Base-by-base conservation (phyloP, 2,888 invertebrate species). In the Quadriops clusia region DNA sequence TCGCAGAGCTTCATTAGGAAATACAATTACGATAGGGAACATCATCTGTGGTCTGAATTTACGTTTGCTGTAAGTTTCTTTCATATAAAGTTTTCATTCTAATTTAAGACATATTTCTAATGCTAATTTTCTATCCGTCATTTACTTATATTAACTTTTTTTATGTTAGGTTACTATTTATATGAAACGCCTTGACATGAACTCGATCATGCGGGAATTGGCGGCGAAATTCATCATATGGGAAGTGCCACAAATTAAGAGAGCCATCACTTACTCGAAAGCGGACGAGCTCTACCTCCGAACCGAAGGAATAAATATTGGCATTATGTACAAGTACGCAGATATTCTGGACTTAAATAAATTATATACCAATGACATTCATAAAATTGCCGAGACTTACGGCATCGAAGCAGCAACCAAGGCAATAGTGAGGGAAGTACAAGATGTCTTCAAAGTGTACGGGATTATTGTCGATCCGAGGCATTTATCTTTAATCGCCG, bases 361-460 rank as follows among this genome's bases (percentile, higher is more conserved):
- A 37, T 58, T 95, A 2, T 91, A 93, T 59, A 84, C 85, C 20
- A 99, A 99, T 54, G 91, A 97, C 53, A 83, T 98, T 37, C 89
- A 94, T 50, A 77, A 80, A 2, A 79, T 98, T 48, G 85, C 90
- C 0, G 68, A 74, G 34, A 85, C 79, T 0, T 98, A 93, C 51
- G 98, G 98, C 1, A 90, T 98, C 40, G 98, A 98, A 65, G 97
- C 98, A 0, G 97, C 94, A 0, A 73, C 77, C 28, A 77, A 77
- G 57, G 85, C 89, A 3, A 83, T 98, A 33, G 80, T 90, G 7
- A 86, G 82, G 56, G 98, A 99, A 69, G 82, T 98, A 24, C 78
- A 84, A 56, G 85, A 89, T 53, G 98, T 98, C 17, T 99, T 99
- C 60, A 84, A 83, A 44, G 91, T 90, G 1, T 99, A 99, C 50